Evolutionary conservation across 1,140 invertebrate species (phyloP), one percentile per base, ranked within the genome.

Genomic region (Carcinoscorpius rotundicauda): DNA sequence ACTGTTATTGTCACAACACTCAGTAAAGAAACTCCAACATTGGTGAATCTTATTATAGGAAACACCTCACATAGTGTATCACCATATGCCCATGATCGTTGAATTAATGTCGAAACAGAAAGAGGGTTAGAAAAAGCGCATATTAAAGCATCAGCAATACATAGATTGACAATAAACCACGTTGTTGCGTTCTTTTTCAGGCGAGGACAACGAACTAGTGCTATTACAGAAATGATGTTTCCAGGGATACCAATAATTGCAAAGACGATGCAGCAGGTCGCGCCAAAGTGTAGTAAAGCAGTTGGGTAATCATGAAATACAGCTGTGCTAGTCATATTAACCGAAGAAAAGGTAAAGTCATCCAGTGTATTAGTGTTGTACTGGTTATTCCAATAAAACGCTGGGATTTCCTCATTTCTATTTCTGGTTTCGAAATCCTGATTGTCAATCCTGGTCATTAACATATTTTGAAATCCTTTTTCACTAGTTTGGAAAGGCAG

Each of bases 1-100:
- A 93, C 79, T 9, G 91, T 91, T 69, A 93, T 93, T 65, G 87
- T 87, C 52, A 91, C 88, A 85, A 93, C 92, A 71, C 87, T 90
- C 55, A 92, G 81, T 29, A 93, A 77, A 0, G 88, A 92, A 9
- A 89, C 87, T 2, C 87, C 89, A 6, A 92, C 88, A 73, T 93
- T 93, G 64, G 89, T 89, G 75, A 93, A 93, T 76, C 92, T 92
- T 70, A 93, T 85, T 66, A 93, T 85, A 0, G 90, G 89, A 76
- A 92, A 93, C 72, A 92, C 80, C 74, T 84, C 83, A 75, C 90
- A 93, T 6, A 91, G 79, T 3, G 81, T 80, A 3, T 85, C 82
- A 1, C 89, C 88, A 10, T 91, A 80, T 53, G 85, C 81, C 90
- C 90, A 93, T 3, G 82, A 80, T n/a, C 84, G 76, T 61, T 83